These are phyloP conservation scores for Buathra laborator DNA, from an alignment of 2,888 invertebrate species.

Conservation along the genomic window DNA sequence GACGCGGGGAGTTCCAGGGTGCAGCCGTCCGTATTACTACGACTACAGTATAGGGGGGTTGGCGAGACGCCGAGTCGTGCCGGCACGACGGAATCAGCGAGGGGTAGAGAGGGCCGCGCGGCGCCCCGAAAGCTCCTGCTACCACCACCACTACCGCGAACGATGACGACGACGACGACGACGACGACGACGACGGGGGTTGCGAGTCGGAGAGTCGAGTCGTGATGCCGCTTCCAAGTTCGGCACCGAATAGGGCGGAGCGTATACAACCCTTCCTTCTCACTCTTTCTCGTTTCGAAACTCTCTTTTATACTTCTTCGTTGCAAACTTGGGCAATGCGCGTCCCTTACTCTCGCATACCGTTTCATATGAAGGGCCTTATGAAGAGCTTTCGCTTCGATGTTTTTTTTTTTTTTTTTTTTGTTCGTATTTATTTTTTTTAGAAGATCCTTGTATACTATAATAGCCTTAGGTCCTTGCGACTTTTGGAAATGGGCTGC, in stretches of 20 bases:
- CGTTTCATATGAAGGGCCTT: neutral
- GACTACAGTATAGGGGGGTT: slow-evolving; percentile 59
- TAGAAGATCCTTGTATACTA: too few relatives aligned
- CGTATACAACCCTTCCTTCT: slow-evolving; percentile 66
- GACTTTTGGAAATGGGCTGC: too few relatives aligned
- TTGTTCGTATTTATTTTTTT: too few relatives aligned
- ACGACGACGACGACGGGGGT: slow-evolving; percentile 26
- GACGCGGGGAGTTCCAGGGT: slow-evolving; percentile 69
- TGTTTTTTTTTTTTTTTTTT: too few relatives aligned
- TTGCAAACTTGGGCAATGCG: neutral
- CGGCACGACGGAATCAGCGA: slow-evolving; percentile 44
- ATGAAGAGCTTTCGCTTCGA: neutral
- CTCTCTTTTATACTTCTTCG: slow-evolving; percentile 36
- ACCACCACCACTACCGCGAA: slow-evolving; percentile 41
- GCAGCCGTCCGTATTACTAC: slow-evolving; percentile 65
- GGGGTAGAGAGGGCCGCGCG: slow-evolving; percentile 39
- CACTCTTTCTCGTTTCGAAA: neutral
- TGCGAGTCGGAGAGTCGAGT: slow-evolving; percentile 45
- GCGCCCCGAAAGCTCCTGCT: slow-evolving; percentile 44
- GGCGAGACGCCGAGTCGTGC: slow-evolving; percentile 66
- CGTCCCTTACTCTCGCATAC: slow-evolving; percentile 25
- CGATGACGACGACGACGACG: slow-evolving; percentile 23
- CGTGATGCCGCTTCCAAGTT: slow-evolving; percentile 60
- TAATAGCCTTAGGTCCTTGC: too few relatives aligned
- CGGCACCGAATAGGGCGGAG: slow-evolving; percentile 78